Conservation (phyloP, 2,113 vertebrate genomes). For the Meleagris gallopavo region DNA sequence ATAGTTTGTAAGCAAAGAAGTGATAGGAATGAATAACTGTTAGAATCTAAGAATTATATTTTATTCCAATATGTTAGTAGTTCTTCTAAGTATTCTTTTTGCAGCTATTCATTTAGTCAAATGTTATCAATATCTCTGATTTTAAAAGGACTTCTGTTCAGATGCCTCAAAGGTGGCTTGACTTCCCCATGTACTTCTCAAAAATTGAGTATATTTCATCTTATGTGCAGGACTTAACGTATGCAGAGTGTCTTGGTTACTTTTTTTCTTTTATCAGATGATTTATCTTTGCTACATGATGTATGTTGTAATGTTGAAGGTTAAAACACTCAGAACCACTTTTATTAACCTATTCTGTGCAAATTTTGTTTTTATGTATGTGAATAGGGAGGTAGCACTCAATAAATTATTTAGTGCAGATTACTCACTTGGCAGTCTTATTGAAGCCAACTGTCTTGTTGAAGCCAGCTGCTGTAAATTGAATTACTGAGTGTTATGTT, state of each 20-base stretch:
- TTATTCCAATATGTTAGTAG: neutral
- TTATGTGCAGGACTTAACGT: neutral
- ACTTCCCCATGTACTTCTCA: neutral
- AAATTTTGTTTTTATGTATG: neutral
- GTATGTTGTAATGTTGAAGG: neutral
- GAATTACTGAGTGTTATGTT: neutral
- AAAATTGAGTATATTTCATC: neutral
- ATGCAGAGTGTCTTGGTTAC: neutral
- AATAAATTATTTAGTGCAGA: constrained; percentile 17
- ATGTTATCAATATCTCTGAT: neutral
- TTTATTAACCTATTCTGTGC: neutral
- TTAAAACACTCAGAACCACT: neutral
- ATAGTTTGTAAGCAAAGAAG: neutral
- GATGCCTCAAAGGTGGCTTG: neutral
- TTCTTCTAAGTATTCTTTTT: neutral
- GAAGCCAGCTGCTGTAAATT: neutral
- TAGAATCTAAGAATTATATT: neutral
- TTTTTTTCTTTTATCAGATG: neutral
- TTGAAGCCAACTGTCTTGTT: neutral
- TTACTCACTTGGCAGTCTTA: neutral
- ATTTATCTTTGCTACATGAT: neutral
- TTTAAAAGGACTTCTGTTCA: neutral
- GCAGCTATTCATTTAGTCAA: neutral
- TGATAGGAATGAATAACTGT: neutral
- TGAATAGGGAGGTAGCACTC: neutral